Evolutionary conservation across 53 echinoderm and acorn worm species (phyloP).

Genomic region (Luidia sarsii): DNA sequence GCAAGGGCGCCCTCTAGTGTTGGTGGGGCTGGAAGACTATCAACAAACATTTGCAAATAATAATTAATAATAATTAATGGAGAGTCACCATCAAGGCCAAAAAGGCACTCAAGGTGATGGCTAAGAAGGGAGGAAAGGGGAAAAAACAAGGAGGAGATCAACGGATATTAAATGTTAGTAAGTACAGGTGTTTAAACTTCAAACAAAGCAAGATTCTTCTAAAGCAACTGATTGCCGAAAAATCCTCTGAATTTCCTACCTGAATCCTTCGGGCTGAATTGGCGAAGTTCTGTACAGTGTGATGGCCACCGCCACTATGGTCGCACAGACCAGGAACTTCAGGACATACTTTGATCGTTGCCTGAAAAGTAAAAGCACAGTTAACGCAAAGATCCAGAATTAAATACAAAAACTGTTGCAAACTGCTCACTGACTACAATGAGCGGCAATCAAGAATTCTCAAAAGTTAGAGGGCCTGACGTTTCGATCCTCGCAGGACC

Average conservation of each 20-base stretch:
- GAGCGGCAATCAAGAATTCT: no score
- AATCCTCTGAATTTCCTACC: background rate
- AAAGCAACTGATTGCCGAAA: background rate
- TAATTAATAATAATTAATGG: background rate
- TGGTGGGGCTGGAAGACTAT: slow-evolving; percentile 53
- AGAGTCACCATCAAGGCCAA: background rate
- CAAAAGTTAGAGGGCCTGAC: no score
- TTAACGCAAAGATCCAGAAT: no score
- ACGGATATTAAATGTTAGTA: no score
- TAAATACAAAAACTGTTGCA: no score
- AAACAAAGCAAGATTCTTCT: background rate
- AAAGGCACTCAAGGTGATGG: background rate
- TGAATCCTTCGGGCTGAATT: slow-evolving; percentile 31
- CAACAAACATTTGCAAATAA: background rate
- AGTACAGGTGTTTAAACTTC: no score
- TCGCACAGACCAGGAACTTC: background rate
- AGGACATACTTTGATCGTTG: slow-evolving; percentile 16
- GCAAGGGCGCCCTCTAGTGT: slow-evolving; percentile 59
- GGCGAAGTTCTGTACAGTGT: slow-evolving; percentile 21
- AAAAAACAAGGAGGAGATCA: no score
- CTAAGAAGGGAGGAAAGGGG: background rate
- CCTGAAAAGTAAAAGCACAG: no score
- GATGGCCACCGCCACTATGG: background rate
- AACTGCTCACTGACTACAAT: no score
- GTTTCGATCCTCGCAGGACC: no score